phyloP scores from a whole-genome alignment of 2,888 invertebrate species.

The Saturnia japonica region DNA sequence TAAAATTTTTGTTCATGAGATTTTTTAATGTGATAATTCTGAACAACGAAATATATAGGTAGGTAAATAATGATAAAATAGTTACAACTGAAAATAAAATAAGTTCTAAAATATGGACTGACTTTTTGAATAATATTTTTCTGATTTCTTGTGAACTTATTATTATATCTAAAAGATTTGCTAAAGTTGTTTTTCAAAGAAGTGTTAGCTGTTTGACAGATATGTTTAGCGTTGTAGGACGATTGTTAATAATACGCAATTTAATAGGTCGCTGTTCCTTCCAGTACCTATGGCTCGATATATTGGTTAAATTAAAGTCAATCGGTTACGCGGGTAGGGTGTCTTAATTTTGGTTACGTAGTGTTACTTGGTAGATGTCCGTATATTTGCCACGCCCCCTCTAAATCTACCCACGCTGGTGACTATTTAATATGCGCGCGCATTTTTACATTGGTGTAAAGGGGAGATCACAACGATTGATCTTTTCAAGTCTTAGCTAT shows the following conservation, averaged over 20 bases:
- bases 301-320: not conserved
- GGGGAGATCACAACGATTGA: conserved; percentile 56
- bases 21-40: not conserved
- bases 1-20: not conserved
- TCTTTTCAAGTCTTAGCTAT: conserved; percentile 29
- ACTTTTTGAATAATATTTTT: too few relatives aligned
- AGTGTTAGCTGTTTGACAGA: too few relatives aligned
- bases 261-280: not conserved
- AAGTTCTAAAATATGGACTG: too few relatives aligned
- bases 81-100: too few relatives aligned
- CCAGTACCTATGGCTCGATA: not conserved
- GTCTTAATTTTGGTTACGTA: not conserved
- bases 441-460: conserved; percentile 60
- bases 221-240: not conserved
- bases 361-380: conserved; percentile 57
- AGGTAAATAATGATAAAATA: too few relatives aligned
- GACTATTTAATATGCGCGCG: conserved; percentile 71
- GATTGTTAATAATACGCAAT: not conserved
- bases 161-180: too few relatives aligned
- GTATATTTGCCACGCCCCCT: conserved; percentile 73
- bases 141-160: too few relatives aligned
- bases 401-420: conserved; percentile 55
- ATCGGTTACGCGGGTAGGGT: not conserved
- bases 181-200: too few relatives aligned
- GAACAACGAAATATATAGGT: too few relatives aligned